phyloP scores from a whole-genome alignment of 1,140 invertebrate species.

The Monochamus saltuarius region DNA sequence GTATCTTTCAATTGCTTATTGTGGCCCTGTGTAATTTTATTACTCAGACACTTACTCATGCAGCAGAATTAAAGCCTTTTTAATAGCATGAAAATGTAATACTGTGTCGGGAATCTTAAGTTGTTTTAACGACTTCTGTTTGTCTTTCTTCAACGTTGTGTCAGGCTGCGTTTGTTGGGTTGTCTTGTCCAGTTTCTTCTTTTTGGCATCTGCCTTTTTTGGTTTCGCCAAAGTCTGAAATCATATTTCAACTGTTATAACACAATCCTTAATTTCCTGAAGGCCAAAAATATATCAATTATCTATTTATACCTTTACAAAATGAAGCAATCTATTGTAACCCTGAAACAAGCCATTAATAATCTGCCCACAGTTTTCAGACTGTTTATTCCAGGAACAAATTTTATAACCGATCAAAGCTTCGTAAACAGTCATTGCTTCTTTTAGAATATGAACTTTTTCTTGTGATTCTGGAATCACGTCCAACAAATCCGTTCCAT shows the following conservation, averaged over 20 bases:
- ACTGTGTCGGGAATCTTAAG: conserved; percentile 53
- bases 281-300: too few relatives aligned
- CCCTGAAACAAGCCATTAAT: conserved; percentile 53
- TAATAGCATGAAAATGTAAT: conserved; percentile 51
- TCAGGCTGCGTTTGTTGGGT: conserved; percentile 40
- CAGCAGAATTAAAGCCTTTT: conserved; percentile 52
- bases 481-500: conserved; percentile 52
- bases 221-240: conserved; percentile 48
- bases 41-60: conserved; percentile 50
- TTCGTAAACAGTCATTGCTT: conserved; percentile 55
- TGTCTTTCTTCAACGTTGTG: conserved; percentile 33
- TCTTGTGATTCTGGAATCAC: conserved; percentile 52
- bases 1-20: too few relatives aligned
- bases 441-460: conserved; percentile 52
- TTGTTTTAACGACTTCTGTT: conserved; percentile 37
- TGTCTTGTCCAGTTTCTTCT: conserved; percentile 47
- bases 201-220: conserved; percentile 53
- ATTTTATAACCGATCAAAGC: conserved; percentile 57
- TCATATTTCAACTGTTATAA: too few relatives aligned
- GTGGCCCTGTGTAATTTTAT: too few relatives aligned
- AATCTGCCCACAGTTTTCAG: conserved; percentile 46
- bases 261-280: too few relatives aligned
- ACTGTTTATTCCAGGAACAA: conserved; percentile 46
- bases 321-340: conserved; percentile 52
- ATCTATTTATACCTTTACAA: conserved; percentile 50